These are phyloP conservation scores for Paradoxurus hermaphroditus DNA, from an alignment of 2,113 vertebrate species.

Conservation along the genomic window DNA sequence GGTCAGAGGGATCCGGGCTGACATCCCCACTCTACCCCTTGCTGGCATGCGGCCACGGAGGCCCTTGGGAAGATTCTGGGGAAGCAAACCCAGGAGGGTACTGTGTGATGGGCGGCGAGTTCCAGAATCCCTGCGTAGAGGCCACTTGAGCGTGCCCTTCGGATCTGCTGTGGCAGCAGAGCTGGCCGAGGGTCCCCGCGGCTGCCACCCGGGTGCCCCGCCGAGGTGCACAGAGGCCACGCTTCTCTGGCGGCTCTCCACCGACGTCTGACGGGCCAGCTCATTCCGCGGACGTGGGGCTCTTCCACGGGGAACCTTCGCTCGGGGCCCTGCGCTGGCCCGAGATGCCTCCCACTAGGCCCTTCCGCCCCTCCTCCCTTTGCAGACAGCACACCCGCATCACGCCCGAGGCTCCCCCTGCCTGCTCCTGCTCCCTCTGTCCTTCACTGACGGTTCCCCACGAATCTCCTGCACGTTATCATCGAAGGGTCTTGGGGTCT, in stretches of 20 bases:
- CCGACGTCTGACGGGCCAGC: not conserved
- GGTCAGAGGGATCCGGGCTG: not conserved
- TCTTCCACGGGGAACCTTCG: not conserved
- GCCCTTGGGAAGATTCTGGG: not conserved
- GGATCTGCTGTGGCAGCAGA: not conserved
- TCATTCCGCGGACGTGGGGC: fast-evolving
- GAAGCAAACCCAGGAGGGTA: too few relatives aligned
- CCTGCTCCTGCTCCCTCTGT: not conserved
- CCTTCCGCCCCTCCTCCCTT: not conserved
- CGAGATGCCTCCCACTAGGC: not conserved
- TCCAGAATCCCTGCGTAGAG: not conserved
- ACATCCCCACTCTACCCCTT: not conserved
- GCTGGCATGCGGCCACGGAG: not conserved
- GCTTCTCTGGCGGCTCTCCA: not conserved
- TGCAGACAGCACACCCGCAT: not conserved
- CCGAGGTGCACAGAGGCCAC: fast-evolving
- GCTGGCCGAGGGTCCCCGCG: not conserved
- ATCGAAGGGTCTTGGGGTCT: not conserved
- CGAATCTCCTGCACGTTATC: too few relatives aligned
- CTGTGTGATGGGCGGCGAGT: not conserved
- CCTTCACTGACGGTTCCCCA: too few relatives aligned
- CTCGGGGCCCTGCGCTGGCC: not conserved
- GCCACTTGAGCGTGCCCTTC: not conserved
- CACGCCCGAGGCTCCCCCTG: not conserved
- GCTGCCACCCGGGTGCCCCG: not conserved